Percentiles rank a stretch among this genome's conserved stretches.
These are phyloP conservation scores for Drosophila neocordata DNA, from an alignment of 1,140 invertebrate species.

Conservation along the genomic window DNA sequence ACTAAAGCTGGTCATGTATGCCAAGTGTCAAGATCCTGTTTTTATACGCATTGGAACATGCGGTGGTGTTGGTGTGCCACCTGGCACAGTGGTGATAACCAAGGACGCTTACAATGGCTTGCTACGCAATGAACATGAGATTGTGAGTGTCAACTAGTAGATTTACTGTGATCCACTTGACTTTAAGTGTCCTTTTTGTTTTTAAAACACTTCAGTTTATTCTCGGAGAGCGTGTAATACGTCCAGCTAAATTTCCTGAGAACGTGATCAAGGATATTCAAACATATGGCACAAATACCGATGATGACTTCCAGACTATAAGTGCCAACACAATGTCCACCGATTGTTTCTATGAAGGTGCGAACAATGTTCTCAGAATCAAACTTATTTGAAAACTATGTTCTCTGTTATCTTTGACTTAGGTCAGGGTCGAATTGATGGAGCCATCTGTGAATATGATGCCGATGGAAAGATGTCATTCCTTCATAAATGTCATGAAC, in stretches of 20 bases:
- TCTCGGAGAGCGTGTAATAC: constrained; percentile 91
- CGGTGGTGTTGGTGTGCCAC: constrained; percentile 93
- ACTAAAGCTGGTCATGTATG: constrained; percentile 96
- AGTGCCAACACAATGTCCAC: constrained; percentile 95
- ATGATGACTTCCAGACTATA: constrained; percentile 89
- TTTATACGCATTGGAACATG: constrained; percentile 97
- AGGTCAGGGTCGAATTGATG: constrained; percentile 93
- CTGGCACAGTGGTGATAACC: constrained; percentile 93
- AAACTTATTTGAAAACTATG: not conserved
- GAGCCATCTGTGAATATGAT: constrained; percentile 94
- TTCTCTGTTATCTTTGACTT: constrained; percentile 77
- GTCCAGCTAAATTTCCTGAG: constrained; percentile 92
- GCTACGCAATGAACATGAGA: constrained; percentile 87
- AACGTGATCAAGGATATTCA: constrained; percentile 90
- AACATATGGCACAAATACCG: constrained; percentile 85
- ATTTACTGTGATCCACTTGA: not conserved
- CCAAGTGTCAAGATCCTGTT: constrained; percentile 91
- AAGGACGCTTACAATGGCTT: constrained; percentile 93
- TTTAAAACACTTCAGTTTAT: constrained; percentile 86
- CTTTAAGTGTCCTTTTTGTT: not conserved
- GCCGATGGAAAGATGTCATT: constrained; percentile 93
- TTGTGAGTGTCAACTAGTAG: constrained; percentile 83
- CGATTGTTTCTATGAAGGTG: constrained; percentile 97
- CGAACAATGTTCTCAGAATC: constrained; percentile 13
- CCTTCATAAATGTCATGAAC: constrained; percentile 83